Evolutionary conservation across 1,140 invertebrate species (phyloP).

Genomic region (Physella acuta): DNA sequence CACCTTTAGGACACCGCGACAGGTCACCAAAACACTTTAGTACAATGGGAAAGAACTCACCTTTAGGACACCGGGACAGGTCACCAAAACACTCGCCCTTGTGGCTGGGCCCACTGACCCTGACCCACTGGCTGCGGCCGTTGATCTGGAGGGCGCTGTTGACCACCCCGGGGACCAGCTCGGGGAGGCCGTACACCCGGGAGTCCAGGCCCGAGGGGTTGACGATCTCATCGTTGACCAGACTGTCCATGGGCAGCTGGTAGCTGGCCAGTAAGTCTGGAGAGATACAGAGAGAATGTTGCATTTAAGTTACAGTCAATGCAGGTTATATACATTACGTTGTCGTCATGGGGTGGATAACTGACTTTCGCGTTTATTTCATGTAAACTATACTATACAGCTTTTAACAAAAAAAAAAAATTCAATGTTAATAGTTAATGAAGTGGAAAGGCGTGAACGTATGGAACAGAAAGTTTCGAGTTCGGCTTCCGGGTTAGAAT

Average conservation of each 20-base stretch:
- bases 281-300: constrained; percentile 18
- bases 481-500: too few relatives aligned
- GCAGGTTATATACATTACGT: too few relatives aligned
- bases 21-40: constrained; percentile 58
- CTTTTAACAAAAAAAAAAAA: too few relatives aligned
- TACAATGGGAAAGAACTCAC: too few relatives aligned
- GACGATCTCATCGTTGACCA: constrained; percentile 29
- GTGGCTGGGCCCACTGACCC: constrained; percentile 50
- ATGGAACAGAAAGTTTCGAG: too few relatives aligned
- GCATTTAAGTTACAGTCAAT: too few relatives aligned
- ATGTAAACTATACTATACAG: too few relatives aligned
- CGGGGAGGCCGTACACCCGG: constrained; percentile 40
- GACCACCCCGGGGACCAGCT: constrained; percentile 39
- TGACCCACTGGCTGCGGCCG: constrained; percentile 39
- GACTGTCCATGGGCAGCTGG: constrained; percentile 51
- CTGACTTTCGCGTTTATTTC: too few relatives aligned
- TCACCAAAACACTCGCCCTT: constrained; percentile 56
- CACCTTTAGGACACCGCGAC: constrained; percentile 42
- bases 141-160: constrained; percentile 46
- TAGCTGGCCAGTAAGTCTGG: constrained; percentile 45
- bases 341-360: too few relatives aligned
- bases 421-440: too few relatives aligned
- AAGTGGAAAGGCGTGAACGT: too few relatives aligned
- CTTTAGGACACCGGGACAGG: constrained; percentile 47
- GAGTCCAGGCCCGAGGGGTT: constrained; percentile 56